Evolutionary conservation across 2,113 vertebrate species (phyloP), one percentile per base, ranked within the genome.

Genomic region (Erythrocercus mccallii): DNA sequence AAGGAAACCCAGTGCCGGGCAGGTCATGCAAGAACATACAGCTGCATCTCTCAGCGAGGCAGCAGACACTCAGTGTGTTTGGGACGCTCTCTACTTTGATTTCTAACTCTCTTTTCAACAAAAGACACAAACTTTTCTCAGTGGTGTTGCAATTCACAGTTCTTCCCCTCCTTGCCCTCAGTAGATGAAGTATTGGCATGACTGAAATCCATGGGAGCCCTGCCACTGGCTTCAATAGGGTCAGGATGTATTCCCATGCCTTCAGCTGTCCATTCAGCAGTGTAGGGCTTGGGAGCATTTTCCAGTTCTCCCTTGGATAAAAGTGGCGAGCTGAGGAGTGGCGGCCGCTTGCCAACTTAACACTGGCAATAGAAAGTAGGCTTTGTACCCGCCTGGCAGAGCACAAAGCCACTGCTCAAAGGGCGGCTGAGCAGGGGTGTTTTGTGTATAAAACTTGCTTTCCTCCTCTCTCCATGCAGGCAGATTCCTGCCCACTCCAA

Each of bases 211-310:
- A 3, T 2, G 56, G 93, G 93, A 94, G n/a, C 71, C 40, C 51
- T 95, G 92, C 92, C 92, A 96, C 19, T 1, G 3, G 47, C 68
- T 90, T 97, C 96, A 96, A 96, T 78, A 81, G 85, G 88, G 80
- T 64, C 92, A 94, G 95, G 95, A 95, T 86, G 82, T 90, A 96
- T 96, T 96, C 96, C 95, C 96, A 95, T 92, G 95, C 92, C 76
- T 96, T 96, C 77, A 90, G 94, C 76, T 77, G 56, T 76, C 90
- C 54, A 45, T 88, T 76, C 90, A 93, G 86, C 78, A 92, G 82
- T 58, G 58, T 1, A 69, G 68, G 66, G 73, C 94, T 95, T 94
- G 93, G 61, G 91, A 94, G 88, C 76, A 50, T 85, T 95, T 93
- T 70, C 50, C 54, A 96, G 73, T 53, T 90, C 87, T 93, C 58